Evolutionary conservation across 1,140 invertebrate genomes (phyloP).

Genomic region (Atta cephalotes): DNA sequence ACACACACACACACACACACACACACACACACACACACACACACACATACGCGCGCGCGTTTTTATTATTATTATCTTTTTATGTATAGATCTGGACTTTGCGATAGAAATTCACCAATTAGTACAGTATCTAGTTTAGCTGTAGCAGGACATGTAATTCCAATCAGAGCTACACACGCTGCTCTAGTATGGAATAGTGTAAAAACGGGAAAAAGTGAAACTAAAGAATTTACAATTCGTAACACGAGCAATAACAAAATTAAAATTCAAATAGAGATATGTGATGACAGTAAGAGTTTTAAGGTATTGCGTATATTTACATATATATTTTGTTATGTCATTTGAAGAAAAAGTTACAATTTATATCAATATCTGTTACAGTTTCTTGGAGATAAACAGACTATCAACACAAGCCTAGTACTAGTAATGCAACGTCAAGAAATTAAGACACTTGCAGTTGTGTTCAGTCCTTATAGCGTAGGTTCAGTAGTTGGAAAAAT

Average conservation of each 20-base stretch:
- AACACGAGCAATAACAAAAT: constrained; percentile 86
- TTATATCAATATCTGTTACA: constrained; percentile 61
- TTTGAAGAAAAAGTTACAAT: neutral
- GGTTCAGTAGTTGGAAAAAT: constrained; percentile 85
- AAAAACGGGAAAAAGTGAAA: constrained; percentile 84
- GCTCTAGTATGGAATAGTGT: constrained; percentile 86
- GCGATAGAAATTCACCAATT: constrained; percentile 82
- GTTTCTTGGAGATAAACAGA: constrained; percentile 82
- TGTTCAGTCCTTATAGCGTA: constrained; percentile 83
- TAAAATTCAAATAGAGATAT: constrained; percentile 84
- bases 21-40: too few species aligned
- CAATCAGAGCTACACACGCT: constrained; percentile 85
- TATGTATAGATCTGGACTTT: constrained; percentile 74
- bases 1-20: too few species aligned
- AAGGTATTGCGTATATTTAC: constrained; percentile 71
- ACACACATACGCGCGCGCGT: too few species aligned
- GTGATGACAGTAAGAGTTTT: constrained; percentile 81
- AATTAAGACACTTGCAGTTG: constrained; percentile 83
- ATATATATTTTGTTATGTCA: constrained; percentile 49
- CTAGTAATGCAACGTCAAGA: constrained; percentile 85
- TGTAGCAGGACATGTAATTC: constrained; percentile 80
- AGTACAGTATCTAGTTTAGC: constrained; percentile 79
- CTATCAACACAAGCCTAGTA: constrained; percentile 72
- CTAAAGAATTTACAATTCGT: constrained; percentile 85
- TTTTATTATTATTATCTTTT: neutral